These are phyloP conservation scores for Agrotis ipsilon DNA, from an alignment of 2,888 invertebrate genomes.

Conservation along the genomic window DNA sequence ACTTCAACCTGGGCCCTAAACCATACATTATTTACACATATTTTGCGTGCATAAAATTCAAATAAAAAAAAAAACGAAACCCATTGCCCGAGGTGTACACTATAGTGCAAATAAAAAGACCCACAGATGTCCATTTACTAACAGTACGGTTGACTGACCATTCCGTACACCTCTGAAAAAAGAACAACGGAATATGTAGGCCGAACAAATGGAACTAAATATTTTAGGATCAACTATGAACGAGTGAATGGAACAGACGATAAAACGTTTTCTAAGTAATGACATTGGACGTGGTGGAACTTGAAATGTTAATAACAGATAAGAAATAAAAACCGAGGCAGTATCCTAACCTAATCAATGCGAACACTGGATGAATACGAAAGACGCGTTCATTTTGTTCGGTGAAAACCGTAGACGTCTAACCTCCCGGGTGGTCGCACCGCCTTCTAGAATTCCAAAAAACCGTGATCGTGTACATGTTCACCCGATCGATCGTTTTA, in stretches of 20 bases:
- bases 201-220: constrained; percentile 27
- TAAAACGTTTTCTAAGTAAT: not conserved
- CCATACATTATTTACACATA: no score
- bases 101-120: constrained; percentile 34
- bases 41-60: not conserved
- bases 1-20: no score
- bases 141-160: constrained; percentile 36
- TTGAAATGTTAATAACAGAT: not conserved
- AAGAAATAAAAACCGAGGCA: not conserved
- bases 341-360: no score
- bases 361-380: no score
- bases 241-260: not conserved
- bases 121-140: constrained; percentile 28
- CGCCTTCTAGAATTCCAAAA: no score
- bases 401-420: no score
- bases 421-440: no score
- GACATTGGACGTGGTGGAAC: not conserved
- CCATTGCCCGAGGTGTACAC: not conserved
- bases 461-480: no score
- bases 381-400: no score
- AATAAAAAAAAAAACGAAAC: not conserved
- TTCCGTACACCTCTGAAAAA: constrained; percentile 9
- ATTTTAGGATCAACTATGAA: constrained; percentile 8
- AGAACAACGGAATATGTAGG: constrained; percentile 26
- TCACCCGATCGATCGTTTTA: no score